Percentiles rank a stretch among this genome's conserved stretches.
phyloP scores from a whole-genome alignment of 1,140 invertebrate genomes.

The Bombus waltoni region DNA sequence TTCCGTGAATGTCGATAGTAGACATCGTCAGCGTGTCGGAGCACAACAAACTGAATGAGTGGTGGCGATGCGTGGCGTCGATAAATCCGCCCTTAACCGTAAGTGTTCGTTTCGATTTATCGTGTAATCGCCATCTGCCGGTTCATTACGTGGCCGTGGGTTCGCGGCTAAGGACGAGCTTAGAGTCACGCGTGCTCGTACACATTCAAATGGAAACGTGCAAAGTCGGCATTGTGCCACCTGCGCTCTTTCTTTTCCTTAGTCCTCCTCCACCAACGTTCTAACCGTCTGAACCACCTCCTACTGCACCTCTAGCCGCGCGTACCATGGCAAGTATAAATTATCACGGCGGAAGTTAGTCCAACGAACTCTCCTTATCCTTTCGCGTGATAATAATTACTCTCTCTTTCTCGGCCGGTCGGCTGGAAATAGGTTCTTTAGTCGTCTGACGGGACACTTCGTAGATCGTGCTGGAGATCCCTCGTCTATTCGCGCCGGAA shows the following conservation, averaged over 20 bases:
- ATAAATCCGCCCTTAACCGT: not conserved
- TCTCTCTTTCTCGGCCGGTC: slow-evolving; percentile 63
- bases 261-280: not conserved
- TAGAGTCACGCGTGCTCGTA: slow-evolving; percentile 3
- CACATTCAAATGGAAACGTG: slow-evolving; percentile 55
- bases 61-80: not conserved
- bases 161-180: slow-evolving; percentile 9
- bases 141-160: not conserved
- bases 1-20: not conserved
- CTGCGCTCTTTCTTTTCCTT: slow-evolving; percentile 27
- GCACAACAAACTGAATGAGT: not conserved
- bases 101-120: not conserved
- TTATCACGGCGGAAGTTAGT: slow-evolving; percentile 70
- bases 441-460: slow-evolving; percentile 63
- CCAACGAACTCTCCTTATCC: slow-evolving; percentile 66
- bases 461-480: slow-evolving; percentile 60
- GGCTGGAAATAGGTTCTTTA: slow-evolving; percentile 67
- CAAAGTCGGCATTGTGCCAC: slow-evolving; percentile 49
- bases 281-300: not conserved
- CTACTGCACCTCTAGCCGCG: slow-evolving; percentile 9
- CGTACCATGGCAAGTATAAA: slow-evolving; percentile 65
- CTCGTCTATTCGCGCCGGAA: slow-evolving; percentile 57
- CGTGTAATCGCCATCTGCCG: not conserved
- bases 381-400: slow-evolving; percentile 70
- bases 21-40: not conserved